Base-by-base conservation (phyloP, 2,888 invertebrate genomes). In the Graphium colonna region DNA sequence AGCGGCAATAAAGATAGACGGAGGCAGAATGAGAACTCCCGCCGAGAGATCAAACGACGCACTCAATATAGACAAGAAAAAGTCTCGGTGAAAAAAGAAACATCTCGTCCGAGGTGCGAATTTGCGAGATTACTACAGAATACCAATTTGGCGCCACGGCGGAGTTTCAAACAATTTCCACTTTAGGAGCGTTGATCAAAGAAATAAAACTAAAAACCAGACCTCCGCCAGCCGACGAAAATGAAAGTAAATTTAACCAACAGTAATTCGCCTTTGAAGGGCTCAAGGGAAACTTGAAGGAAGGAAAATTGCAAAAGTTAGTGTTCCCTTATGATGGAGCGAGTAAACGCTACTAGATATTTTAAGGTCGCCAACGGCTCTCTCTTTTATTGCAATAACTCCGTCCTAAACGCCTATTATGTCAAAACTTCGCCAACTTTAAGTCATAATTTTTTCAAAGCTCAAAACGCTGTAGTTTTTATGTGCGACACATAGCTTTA, bases 301-400 rank as follows among this genome's bases (percentile, higher is more conserved):
- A 82, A 79, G 79, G 85, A 82, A 87, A 87, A 87, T 88, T 86
- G 79, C 82, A 70, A 86, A 87, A 88, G 86, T 87, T 87, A 83
- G 77, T 79, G 75, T 71, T 77, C 79, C 81, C 82, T 82, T 80
- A 85, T 80, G 83, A 79, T 75, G 67, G 72, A 60, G 62, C 66
- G 66, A 78, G 77, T 77, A 82, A 84, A 77, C 68, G 74, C 75
- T 71, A 69, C 70, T 70, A 73, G 72, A 71, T 73, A 68, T 71
- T 75, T 73, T 70, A 72, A 68, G 69, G 68, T 65, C 65, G 67
- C 61, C 61, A 67, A 64, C 66, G 69, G 57, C 50, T 62, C 56
- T 61, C 61, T 59, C 58, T 57, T 61, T 66, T 66, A 64, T 64
- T 60, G 64, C 64, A 63, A 63, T 69, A 71, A 71, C 61, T 69